These are phyloP conservation scores for Virgularia gustaviana DNA, from an alignment of 92 coral and sea anemone genomes.

Conservation along the genomic window DNA sequence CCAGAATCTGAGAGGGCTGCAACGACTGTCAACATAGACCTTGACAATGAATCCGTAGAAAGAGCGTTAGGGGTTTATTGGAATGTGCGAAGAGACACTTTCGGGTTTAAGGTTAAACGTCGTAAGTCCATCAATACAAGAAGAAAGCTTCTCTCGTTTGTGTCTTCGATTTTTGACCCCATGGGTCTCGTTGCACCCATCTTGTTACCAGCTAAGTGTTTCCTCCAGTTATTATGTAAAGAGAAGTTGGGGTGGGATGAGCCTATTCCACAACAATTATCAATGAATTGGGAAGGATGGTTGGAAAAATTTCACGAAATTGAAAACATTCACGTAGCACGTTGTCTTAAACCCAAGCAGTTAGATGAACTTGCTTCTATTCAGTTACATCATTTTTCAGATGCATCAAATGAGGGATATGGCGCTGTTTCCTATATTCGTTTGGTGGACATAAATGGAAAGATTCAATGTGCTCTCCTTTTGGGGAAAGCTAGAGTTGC, in stretches of 20 bases:
- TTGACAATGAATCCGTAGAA: constrained; percentile 23
- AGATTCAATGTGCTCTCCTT: constrained; percentile 28
- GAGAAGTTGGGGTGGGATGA: constrained; percentile 45
- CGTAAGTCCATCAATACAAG: constrained; percentile 9
- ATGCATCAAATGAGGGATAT: constrained; percentile 51
- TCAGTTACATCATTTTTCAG: constrained; percentile 47
- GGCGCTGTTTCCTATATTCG: constrained; percentile 52
- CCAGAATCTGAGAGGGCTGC: constrained; percentile 8
- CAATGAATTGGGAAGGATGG: constrained; percentile 39
- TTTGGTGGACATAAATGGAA: constrained; percentile 4
- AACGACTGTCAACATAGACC: constrained; percentile 8
- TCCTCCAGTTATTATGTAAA: constrained; percentile 47
- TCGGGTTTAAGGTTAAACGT: background rate
- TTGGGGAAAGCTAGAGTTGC: constrained; percentile 49
- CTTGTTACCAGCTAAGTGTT: constrained; percentile 38
- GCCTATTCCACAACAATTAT: constrained; percentile 18
- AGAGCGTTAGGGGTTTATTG: constrained; percentile 23
- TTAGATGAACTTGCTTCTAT: constrained; percentile 12
- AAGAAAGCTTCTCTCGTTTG: constrained; percentile 33
- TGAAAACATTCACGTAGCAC: constrained; percentile 19
- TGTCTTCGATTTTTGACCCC: constrained; percentile 41
- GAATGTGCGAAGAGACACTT: constrained; percentile 16
- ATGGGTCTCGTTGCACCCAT: constrained; percentile 45
- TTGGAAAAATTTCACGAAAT: constrained; percentile 6
- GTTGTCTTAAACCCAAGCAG: constrained; percentile 41